These are phyloP conservation scores for Rhinoderma darwinii DNA, from an alignment of 2,113 vertebrate genomes.

Conservation along the genomic window DNA sequence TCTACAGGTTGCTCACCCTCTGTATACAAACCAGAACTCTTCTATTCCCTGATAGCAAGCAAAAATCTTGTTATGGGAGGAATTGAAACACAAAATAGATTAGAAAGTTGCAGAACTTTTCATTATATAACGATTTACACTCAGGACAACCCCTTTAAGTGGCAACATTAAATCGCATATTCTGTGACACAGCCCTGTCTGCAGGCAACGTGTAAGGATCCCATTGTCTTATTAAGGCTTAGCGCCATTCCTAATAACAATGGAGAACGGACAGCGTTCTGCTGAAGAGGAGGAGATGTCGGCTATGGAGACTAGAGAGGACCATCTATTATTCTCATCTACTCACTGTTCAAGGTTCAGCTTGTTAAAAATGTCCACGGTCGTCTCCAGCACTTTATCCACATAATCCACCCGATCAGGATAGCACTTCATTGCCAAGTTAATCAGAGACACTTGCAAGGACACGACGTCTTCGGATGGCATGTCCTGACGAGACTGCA, in stretches of 20 bases:
- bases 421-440: conserved; percentile 98
- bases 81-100: too few species aligned
- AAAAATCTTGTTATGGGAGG: too few species aligned
- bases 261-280: too few species aligned
- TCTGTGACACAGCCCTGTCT: too few species aligned
- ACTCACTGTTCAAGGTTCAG: conserved; percentile 98
- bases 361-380: conserved; percentile 98
- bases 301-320: too few species aligned
- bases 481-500: conserved; percentile 97
- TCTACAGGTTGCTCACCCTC: too few species aligned
- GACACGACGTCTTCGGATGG: conserved; percentile 97
- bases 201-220: neutral
- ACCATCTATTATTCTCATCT: neutral
- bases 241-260: neutral
- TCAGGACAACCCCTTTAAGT: neutral
- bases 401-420: conserved; percentile 98
- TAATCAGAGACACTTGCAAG: conserved; percentile 97
- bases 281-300: too few species aligned
- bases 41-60: neutral
- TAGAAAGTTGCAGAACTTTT: neutral
- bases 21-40: too few species aligned
- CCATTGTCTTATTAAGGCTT: neutral
- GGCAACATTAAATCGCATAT: neutral
- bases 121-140: too few species aligned
- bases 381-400: conserved; percentile 97